A percentile compares a stretch with the other conserved stretches of the same genome.
Evolutionary conservation across 2,113 vertebrate genomes (phyloP).

Genomic region (Phylloscopus trochiloides): DNA sequence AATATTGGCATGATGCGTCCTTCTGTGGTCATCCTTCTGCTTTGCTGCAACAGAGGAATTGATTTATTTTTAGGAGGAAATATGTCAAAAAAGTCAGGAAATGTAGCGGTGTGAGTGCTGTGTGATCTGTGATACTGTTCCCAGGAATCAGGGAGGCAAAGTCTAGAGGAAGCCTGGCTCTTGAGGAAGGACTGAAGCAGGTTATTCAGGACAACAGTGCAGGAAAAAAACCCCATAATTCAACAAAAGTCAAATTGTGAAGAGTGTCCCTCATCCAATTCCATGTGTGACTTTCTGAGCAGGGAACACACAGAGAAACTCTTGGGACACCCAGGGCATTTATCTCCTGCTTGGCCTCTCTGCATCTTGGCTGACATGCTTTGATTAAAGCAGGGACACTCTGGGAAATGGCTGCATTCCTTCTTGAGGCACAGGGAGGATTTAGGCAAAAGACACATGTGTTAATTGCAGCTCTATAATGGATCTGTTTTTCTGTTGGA

Average conservation of each 20-base stretch:
- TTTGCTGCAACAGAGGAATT: background rate
- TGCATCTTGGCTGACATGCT: background rate
- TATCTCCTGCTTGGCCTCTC: background rate
- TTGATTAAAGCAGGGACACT: background rate
- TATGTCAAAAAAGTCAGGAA: background rate
- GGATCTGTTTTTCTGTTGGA: background rate
- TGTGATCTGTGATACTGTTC: background rate
- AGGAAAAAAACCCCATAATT: fast-evolving
- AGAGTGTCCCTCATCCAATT: background rate
- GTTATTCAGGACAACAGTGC: background rate
- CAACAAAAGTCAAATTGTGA: background rate
- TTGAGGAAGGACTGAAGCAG: background rate
- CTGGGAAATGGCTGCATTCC: background rate
- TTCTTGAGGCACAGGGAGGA: background rate
- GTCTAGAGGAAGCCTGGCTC: background rate
- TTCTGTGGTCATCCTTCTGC: background rate
- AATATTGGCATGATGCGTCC: background rate
- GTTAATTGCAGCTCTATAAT: background rate
- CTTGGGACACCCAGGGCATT: fast-evolving
- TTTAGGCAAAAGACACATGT: background rate
- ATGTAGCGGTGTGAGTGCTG: background rate
- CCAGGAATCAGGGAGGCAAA: background rate
- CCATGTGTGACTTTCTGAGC: background rate
- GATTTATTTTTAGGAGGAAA: background rate
- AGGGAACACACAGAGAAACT: background rate